phyloP scores from a whole-genome alignment of 2,888 invertebrate species.

The Caenorhabditis virilis region DNA sequence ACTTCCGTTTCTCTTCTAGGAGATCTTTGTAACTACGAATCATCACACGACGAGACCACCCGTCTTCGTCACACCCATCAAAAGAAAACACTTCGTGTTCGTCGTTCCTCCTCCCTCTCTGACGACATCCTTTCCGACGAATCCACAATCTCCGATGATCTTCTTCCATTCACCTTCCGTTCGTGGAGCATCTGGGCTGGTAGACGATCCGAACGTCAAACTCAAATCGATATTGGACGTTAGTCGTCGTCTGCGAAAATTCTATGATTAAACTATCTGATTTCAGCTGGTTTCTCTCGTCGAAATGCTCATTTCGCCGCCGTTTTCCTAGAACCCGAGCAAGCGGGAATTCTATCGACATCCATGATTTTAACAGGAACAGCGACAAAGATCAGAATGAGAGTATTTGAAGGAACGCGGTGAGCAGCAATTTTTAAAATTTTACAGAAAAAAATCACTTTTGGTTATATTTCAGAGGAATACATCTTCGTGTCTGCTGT shows the following conservation, averaged over 20 bases:
- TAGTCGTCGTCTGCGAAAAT: constrained; percentile 9
- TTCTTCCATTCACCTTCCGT: constrained; percentile 44
- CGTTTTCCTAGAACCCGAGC: constrained; percentile 57
- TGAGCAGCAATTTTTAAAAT: too few relatives aligned
- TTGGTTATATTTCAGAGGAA: too few relatives aligned
- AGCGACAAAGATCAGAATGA: constrained; percentile 42
- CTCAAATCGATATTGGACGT: constrained; percentile 57
- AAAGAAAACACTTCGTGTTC: too few relatives aligned
- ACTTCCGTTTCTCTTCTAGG: too few relatives aligned
- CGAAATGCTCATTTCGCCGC: constrained; percentile 57
- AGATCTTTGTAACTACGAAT: constrained; percentile 40
- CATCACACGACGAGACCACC: constrained; percentile 42
- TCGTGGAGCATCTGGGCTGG: constrained; percentile 65
- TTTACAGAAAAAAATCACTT: too few relatives aligned
- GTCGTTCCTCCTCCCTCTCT: constrained; percentile 1
- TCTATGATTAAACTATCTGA: not conserved
- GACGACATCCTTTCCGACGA: constrained; percentile 23
- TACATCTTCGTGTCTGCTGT: constrained; percentile 61
- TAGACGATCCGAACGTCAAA: constrained; percentile 35
- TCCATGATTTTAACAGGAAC: constrained; percentile 24
- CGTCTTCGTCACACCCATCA: not conserved
- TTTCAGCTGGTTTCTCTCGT: constrained; percentile 54
- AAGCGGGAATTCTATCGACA: constrained; percentile 53
- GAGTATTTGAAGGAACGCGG: constrained; percentile 60
- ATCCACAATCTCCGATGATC: constrained; percentile 16